Evolutionary conservation across 2,797 vertebrate genomes (phyloP), one percentile per base, ranked within the genome.

Genomic region (Cirrhinus mrigala): DNA sequence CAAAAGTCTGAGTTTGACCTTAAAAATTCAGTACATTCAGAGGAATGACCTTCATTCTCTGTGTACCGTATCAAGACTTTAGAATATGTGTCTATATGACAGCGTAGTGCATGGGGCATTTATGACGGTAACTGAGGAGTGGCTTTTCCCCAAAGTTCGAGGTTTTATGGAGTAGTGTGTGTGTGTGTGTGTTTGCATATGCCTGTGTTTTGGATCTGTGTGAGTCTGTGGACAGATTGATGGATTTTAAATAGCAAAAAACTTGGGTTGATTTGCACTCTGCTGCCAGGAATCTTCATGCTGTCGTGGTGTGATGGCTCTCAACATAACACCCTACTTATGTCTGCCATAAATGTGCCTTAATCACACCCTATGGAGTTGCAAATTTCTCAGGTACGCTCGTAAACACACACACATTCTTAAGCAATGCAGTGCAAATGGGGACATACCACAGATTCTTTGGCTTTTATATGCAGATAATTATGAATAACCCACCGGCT

Each of bases 221-320:
- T 69, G 91, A 64, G 79, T 87, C 89, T 92, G 89, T 54, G 89
- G 91, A 92, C 87, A 86, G 92, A 92, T 92, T 93, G 90, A 94
- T 92, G 90, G 56, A 81, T 81, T 86, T 90, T 82, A 90, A 89
- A 82, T 75, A 82, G 79, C 87, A 75, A 91, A 24, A 88, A 90
- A 90, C 85, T 83, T 73, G 18, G 78, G 70, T 87, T 89, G 78
- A 82, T 81, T 68, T 78, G 71, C 22, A 7, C 22, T 62, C 37
- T 77, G 27, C 33, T 90, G 84, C 60, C 78, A 87, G 56, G 81
- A 88, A 81, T 81, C 29, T 79, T 78, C 74, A 83, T 75, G 33
- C 29, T 77, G 85, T 20, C 29, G 3, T 66, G 40, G 79, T 82
- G 44, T 66, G 78, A 40, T 11, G 12, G 4, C 80, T 83, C 81